Conservation (phyloP, 2,888 invertebrate genomes). For the Tenthredo amoena region DNA sequence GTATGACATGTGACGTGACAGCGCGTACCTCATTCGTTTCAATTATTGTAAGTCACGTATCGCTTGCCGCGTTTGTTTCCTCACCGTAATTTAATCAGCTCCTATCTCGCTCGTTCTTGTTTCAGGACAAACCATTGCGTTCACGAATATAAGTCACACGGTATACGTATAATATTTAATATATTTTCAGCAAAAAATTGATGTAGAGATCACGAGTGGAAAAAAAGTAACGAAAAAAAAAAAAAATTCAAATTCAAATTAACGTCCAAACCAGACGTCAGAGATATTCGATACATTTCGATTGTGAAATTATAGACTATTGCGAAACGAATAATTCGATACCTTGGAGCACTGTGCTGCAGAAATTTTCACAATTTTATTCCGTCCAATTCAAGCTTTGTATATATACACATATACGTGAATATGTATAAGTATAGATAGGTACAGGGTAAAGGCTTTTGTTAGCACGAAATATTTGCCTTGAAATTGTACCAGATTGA, state of each 20-base stretch:
- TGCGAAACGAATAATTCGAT: conserved; percentile 29
- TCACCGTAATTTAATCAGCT: conserved; percentile 69
- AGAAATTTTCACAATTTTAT: not conserved
- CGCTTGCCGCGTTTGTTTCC: conserved; percentile 62
- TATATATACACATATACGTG: not conserved
- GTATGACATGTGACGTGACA: conserved; percentile 61
- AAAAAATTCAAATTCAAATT: not conserved
- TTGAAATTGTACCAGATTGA: conserved; percentile 30
- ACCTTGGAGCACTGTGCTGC: not conserved
- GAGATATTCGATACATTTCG: conserved; percentile 27
- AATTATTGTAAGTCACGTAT: conserved; percentile 76
- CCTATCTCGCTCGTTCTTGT: conserved; percentile 57
- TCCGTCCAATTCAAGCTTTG: not conserved
- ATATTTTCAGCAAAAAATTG: not conserved
- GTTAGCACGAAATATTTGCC: conserved; percentile 17
- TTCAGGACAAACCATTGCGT: conserved; percentile 63
- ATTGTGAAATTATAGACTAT: conserved; percentile 33
- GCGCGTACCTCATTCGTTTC: conserved; percentile 68
- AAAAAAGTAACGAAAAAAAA: not conserved
- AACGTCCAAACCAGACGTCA: not conserved
- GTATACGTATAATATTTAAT: not conserved
- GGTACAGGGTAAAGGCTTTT: not conserved
- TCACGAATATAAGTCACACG: not conserved
- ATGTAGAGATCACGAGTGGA: not conserved
- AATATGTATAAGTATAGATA: not conserved